Conservation (phyloP, 2,888 invertebrate species). For the Gasteruption jaculator region DNA sequence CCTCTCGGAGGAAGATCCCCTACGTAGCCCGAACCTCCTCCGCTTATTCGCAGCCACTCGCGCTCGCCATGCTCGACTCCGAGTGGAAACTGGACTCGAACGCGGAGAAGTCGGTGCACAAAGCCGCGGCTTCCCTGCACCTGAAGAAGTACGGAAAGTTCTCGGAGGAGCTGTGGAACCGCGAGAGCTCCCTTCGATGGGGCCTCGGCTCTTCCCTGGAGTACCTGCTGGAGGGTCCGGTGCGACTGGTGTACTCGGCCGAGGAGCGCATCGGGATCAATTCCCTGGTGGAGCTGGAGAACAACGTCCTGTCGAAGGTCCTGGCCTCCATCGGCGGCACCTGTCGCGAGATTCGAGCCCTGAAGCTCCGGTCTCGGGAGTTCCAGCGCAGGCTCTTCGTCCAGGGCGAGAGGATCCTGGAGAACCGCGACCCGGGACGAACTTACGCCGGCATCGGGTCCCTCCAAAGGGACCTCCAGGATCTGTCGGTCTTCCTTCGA, state of each 20-base stretch:
- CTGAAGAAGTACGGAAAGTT: constrained; percentile 56
- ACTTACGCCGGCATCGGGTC: constrained; percentile 34
- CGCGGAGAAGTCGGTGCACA: no score
- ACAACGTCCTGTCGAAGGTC: constrained; percentile 74
- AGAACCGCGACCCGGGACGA: no score
- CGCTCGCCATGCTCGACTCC: no score
- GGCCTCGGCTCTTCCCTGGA: constrained; percentile 33
- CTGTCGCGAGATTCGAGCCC: constrained; percentile 69
- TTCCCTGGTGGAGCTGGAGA: constrained; percentile 76
- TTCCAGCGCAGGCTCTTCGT: constrained; percentile 54
- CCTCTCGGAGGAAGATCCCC: no score
- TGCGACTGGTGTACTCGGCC: constrained; percentile 50
- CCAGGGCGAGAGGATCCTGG: constrained; percentile 45
- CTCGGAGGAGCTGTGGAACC: constrained; percentile 51
- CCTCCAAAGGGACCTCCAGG: constrained; percentile 43
- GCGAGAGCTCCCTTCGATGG: no score
- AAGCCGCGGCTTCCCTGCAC: constrained; percentile 56
- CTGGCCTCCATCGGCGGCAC: constrained; percentile 74
- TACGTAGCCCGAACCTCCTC: no score
- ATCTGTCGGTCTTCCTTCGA: constrained; percentile 38
- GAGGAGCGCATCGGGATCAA: constrained; percentile 64
- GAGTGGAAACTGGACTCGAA: no score
- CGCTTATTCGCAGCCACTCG: no score
- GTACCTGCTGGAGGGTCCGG: constrained; percentile 41
- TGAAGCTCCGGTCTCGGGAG: constrained; percentile 65